These are phyloP conservation scores for Cryptus viduatorius DNA, from an alignment of 2,888 invertebrate genomes.

Conservation along the genomic window DNA sequence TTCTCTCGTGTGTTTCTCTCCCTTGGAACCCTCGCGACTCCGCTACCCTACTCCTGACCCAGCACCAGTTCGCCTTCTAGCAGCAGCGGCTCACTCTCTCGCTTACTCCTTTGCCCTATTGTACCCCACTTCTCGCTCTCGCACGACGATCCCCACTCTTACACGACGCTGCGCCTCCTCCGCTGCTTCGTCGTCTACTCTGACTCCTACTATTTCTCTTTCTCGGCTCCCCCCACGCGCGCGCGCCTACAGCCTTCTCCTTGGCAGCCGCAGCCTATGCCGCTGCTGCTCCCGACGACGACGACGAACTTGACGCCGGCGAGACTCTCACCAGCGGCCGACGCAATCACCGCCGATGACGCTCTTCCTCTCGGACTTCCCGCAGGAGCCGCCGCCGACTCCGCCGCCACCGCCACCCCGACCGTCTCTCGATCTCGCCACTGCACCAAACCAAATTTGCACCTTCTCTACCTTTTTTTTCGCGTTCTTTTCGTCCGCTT, in stretches of 20 bases:
- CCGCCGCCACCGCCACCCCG: constrained; percentile 65
- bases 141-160: constrained; percentile 75
- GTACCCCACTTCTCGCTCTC: constrained; percentile 70
- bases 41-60: constrained; percentile 72
- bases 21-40: constrained; percentile 67
- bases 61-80: constrained; percentile 70
- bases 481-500: constrained; percentile 69
- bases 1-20: constrained; percentile 67
- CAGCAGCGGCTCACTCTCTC: constrained; percentile 70
- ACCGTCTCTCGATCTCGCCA: constrained; percentile 65
- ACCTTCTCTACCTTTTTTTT: constrained; percentile 67
- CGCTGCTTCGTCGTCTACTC: constrained; percentile 71
- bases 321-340: constrained; percentile 76
- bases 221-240: constrained; percentile 81
- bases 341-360: constrained; percentile 67
- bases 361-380: constrained; percentile 60
- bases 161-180: constrained; percentile 68
- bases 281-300: constrained; percentile 86
- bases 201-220: constrained; percentile 65
- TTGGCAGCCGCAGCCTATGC: constrained; percentile 87
- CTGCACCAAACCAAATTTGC: constrained; percentile 68
- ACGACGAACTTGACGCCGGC: constrained; percentile 85
- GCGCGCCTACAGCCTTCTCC: constrained; percentile 72
- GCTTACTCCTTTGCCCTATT: constrained; percentile 68
- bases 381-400: constrained; percentile 64